phyloP scores from a whole-genome alignment of 2,797 vertebrate species.

The Aldrovandia affinis region DNA sequence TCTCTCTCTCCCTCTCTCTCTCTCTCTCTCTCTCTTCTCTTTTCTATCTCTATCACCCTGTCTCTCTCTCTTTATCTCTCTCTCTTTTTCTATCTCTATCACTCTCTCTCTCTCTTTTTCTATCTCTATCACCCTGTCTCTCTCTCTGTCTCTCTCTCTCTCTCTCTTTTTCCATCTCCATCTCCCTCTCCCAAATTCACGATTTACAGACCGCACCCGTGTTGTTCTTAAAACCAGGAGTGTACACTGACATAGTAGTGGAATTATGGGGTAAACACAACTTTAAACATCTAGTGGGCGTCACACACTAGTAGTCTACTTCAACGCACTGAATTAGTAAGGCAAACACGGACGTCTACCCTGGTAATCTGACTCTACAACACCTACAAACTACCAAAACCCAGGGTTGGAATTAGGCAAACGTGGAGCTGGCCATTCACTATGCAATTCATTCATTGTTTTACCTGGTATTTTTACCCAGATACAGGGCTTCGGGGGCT shows the following conservation, averaged over 20 bases:
- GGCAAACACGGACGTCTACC: constrained; percentile 44
- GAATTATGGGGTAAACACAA: not conserved
- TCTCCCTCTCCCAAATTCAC: not conserved
- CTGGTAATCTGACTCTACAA: constrained; percentile 35
- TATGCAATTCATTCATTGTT: constrained; percentile 32
- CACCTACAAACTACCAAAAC: constrained; percentile 47
- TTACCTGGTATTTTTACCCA: constrained; percentile 76
- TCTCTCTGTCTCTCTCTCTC: too few species aligned
- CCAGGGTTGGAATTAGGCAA: constrained; percentile 41
- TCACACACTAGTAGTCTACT: constrained; percentile 12
- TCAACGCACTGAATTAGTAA: constrained; percentile 15
- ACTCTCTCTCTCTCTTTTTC: too few species aligned
- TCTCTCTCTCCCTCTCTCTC: too few species aligned
- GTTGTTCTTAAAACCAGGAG: not conserved
- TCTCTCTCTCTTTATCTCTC: too few species aligned
- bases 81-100: too few species aligned
- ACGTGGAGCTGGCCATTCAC: constrained; percentile 37
- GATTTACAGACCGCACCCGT: not conserved
- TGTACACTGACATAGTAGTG: not conserved
- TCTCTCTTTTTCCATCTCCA: too few species aligned
- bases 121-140: too few species aligned
- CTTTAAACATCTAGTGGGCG: not conserved
- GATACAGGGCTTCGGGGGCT: constrained; percentile 60
- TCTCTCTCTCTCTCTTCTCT: too few species aligned
- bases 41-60: too few species aligned